Evolutionary conservation across 2,113 vertebrate species (phyloP), one percentile per base, ranked within the genome.

Genomic region (Protobothrops flavoviridis): DNA sequence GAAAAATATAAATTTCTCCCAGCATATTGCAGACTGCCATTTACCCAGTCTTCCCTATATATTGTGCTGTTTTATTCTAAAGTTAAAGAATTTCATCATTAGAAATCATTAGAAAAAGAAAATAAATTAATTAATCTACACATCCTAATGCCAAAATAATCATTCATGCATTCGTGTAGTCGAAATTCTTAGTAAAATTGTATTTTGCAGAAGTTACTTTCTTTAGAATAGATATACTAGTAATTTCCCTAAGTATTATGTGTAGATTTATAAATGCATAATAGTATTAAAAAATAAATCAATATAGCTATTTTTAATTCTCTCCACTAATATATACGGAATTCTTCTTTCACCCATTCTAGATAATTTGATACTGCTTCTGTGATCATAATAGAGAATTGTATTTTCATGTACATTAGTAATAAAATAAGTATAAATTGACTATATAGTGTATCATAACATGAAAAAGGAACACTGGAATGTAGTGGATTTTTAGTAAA

Each of bases 381-480:
- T 39, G 69, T 81, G 33, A 81, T 8, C 5, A 39, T 39, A 20
- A 74, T n/a, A 81, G 5, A 33, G 13, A 74, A 81, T 39, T 81
- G n/a, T 39, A 81, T 39, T 81, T 39, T 81, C 69, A 81, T 39
- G n/a, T 81, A 39, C 29, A 5, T 74, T 52, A 23, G 29, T 90
- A 86, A 91, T 85, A 95, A 88, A 52, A 53, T 93, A 59, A 74
- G 69, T 39, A 6, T 39, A 81, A 81, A 81, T 39, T 81, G 1
- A 15, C 33, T 81, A 50, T 9, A 50, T 1, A 9, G 48, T 56
- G 55, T 56, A 56, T 56, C 50, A 94, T 91, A 93, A 94, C 90
- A 64, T 74, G 90, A 92, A 85, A 52, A 15, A 0, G 10, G 74
- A n/a, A 29, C 26, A 0, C 24, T 12, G 55, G 23, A 29, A 87